Conservation (phyloP, 2,888 invertebrate species). For the Agrochola lychnidis region DNA sequence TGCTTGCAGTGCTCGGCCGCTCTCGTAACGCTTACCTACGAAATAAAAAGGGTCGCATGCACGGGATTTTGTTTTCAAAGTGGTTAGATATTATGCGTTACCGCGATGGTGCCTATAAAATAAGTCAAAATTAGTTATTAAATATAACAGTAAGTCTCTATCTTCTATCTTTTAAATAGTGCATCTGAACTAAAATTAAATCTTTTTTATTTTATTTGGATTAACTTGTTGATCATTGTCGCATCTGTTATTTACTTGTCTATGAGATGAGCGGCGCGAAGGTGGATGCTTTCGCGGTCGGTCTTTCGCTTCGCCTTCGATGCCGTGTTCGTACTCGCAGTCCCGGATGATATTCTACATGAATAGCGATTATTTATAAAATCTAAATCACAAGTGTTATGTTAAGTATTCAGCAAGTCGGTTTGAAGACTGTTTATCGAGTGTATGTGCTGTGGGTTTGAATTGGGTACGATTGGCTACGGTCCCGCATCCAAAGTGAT, state of each 20-base stretch:
- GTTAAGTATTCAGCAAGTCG: slow-evolving; percentile 76
- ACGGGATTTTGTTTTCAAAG: too few relatives aligned
- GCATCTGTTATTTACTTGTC: slow-evolving; percentile 65
- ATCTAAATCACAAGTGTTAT: slow-evolving; percentile 78
- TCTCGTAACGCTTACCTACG: too few relatives aligned
- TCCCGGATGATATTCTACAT: slow-evolving; percentile 86
- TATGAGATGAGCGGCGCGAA: slow-evolving; percentile 81
- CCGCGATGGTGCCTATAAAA: too few relatives aligned
- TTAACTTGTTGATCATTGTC: slow-evolving; percentile 46
- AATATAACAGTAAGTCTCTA: slow-evolving; percentile 7
- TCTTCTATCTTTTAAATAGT: too few relatives aligned
- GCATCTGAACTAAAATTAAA: background rate
- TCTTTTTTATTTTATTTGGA: background rate
- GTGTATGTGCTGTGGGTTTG: slow-evolving; percentile 82
- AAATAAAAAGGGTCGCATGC: too few relatives aligned
- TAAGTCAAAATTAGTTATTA: too few relatives aligned
- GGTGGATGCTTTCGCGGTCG: slow-evolving; percentile 83
- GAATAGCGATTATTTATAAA: slow-evolving; percentile 82
- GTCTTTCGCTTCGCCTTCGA: slow-evolving; percentile 87
- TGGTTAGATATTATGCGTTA: too few relatives aligned
- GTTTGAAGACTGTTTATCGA: slow-evolving; percentile 73
- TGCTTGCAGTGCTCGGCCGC: too few relatives aligned
- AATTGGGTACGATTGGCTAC: slow-evolving; percentile 77
- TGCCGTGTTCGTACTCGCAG: slow-evolving; percentile 88
- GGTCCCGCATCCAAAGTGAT: slow-evolving; percentile 79